A percentile compares a stretch with the other conserved stretches of the same genome.
phyloP scores from a whole-genome alignment of 2,797 vertebrate species.

The Pterois miles region DNA sequence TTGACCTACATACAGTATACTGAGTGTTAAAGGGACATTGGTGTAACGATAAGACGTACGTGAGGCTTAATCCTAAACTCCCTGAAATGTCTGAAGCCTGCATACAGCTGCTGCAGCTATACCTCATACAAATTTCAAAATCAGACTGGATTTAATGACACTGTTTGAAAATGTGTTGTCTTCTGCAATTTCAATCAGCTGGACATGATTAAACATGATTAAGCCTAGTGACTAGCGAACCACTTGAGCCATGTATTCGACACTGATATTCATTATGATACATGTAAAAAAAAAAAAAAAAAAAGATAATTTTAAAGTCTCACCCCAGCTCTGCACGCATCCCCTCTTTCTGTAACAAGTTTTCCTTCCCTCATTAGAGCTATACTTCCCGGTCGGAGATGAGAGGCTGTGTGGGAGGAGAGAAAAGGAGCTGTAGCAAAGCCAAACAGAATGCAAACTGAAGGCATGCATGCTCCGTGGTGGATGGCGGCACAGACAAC shows the following conservation, averaged over 20 bases:
- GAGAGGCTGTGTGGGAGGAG: constrained; percentile 50
- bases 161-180: constrained; percentile 14
- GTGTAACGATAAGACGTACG: not conserved
- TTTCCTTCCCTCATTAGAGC: constrained; percentile 46
- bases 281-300: too few relatives aligned
- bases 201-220: constrained; percentile 40
- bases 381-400: constrained; percentile 36
- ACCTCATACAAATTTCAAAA: constrained; percentile 1
- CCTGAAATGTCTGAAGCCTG: not conserved
- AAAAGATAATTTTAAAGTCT: not conserved
- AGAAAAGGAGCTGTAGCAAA: constrained; percentile 22
- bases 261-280: constrained; percentile 15
- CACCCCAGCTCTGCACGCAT: constrained; percentile 26
- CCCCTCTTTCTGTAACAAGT: constrained; percentile 20
- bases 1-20: constrained; percentile 50
- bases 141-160: constrained; percentile 18
- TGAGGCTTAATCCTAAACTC: not conserved
- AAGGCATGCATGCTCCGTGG: not conserved
- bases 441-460: constrained; percentile 25
- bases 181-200: constrained; percentile 36
- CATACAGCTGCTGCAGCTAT: not conserved
- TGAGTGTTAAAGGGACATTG: not conserved
- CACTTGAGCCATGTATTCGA: constrained; percentile 33
- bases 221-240: not conserved
- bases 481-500: constrained; percentile 13